These are phyloP conservation scores for Galeopsomyia nigrocyanea DNA, from an alignment of 2,888 invertebrate species.

Conservation along the genomic window DNA sequence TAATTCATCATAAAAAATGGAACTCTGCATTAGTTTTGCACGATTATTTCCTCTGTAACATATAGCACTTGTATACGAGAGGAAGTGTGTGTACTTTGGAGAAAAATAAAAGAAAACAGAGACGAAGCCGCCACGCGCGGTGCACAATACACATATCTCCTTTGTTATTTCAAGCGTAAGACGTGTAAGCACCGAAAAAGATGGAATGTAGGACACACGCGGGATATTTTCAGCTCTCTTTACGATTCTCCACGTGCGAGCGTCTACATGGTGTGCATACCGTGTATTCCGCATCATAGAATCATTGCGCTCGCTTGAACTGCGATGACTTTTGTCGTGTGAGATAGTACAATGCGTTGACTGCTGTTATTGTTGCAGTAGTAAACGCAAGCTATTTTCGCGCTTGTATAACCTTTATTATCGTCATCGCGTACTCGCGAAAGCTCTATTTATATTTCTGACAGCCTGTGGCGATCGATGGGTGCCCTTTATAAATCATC, in stretches of 20 bases:
- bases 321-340: no score
- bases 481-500: background rate
- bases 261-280: background rate
- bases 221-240: constrained; percentile 38
- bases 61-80: no score
- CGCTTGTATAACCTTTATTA: constrained; percentile 20
- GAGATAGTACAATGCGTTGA: constrained; percentile 6
- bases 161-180: background rate
- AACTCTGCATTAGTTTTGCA: no score
- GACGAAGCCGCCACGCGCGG: background rate
- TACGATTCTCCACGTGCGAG: constrained; percentile 10
- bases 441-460: constrained; percentile 7
- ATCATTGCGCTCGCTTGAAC: background rate
- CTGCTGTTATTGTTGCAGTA: no score
- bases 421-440: background rate
- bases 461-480: constrained; percentile 4
- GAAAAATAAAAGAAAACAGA: constrained; percentile 2
- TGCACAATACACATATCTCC: background rate
- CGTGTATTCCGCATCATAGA: background rate
- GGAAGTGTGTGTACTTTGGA: no score
- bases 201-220: constrained; percentile 39
- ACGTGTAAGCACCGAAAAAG: constrained; percentile 1
- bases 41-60: no score
- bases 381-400: constrained; percentile 21
- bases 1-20: no score